These are phyloP conservation scores for Galeruca laticollis DNA, from an alignment of 2,888 invertebrate species.

Conservation along the genomic window DNA sequence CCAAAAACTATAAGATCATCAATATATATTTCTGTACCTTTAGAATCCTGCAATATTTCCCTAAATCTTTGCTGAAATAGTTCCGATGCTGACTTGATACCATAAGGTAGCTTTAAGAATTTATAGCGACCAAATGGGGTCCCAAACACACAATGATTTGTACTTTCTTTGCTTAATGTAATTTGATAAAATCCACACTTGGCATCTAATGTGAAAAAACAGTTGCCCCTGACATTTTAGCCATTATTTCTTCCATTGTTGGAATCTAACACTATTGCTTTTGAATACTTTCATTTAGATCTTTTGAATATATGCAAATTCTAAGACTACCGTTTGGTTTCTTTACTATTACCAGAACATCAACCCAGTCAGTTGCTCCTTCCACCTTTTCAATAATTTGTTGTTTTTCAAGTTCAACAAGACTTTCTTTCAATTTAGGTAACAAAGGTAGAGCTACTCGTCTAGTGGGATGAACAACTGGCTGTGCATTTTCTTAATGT, in stretches of 20 bases:
- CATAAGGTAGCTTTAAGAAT: too few relatives aligned
- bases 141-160: conserved; percentile 37
- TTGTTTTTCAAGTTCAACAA: conserved; percentile 38
- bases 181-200: too few relatives aligned
- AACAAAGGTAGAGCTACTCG: neutral
- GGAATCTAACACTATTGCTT: conserved; percentile 41
- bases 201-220: too few relatives aligned
- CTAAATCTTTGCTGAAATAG: conserved; percentile 19
- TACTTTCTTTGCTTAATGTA: too few relatives aligned
- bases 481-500: conserved; percentile 43
- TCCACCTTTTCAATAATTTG: conserved; percentile 44
- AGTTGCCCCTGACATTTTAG: conserved; percentile 31
- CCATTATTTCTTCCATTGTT: conserved; percentile 41
- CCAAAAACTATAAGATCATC: conserved; percentile 39
- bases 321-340: conserved; percentile 35
- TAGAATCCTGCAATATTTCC: too few relatives aligned
- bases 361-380: conserved; percentile 46
- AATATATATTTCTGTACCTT: neutral
- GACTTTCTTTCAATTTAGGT: conserved; percentile 39
- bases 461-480: conserved; percentile 23
- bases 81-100: conserved; percentile 8
- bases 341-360: conserved; percentile 45
- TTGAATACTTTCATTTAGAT: conserved; percentile 43
- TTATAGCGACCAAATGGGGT: conserved; percentile 40
- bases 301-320: conserved; percentile 15